Conservation (phyloP, 1,140 invertebrate genomes). For the Matsumurasca onukii region DNA sequence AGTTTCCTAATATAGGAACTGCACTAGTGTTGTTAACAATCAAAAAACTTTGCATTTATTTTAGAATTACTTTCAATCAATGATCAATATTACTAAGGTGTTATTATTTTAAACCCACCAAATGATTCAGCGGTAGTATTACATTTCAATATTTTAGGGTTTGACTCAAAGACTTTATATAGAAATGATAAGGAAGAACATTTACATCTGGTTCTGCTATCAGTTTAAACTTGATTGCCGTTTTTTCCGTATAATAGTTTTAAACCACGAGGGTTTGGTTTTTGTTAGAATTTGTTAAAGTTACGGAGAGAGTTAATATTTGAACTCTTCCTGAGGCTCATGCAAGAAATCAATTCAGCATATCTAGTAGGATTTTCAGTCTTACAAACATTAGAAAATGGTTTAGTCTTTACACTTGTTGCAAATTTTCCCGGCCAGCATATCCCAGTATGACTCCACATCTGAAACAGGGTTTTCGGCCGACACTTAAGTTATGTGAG, state of each 20-base stretch:
- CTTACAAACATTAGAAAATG: constrained; percentile 36
- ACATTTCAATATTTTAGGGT: background rate
- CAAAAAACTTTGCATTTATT: constrained; percentile 17
- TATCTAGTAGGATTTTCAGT: constrained; percentile 23
- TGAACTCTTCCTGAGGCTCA: constrained; percentile 25
- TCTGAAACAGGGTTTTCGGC: no score
- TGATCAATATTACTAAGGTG: background rate
- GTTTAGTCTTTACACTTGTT: constrained; percentile 34
- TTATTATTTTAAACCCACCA: background rate
- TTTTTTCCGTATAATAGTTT: constrained; percentile 17
- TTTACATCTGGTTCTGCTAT: no score
- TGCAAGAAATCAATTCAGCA: background rate
- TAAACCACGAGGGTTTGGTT: constrained; percentile 14
- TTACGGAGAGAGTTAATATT: constrained; percentile 11
- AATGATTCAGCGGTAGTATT: background rate
- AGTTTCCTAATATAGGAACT: constrained; percentile 27
- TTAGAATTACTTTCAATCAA: background rate
- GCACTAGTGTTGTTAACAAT: constrained; percentile 21
- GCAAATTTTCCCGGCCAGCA: constrained; percentile 38
- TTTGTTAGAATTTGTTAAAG: constrained; percentile 15
- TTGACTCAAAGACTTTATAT: background rate
- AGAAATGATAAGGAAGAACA: background rate
- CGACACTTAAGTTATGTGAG: background rate
- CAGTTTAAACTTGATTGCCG: background rate
- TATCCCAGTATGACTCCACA: constrained; percentile 3